Base-by-base conservation (phyloP, 2,113 vertebrate species). In the Micromys minutus region DNA sequence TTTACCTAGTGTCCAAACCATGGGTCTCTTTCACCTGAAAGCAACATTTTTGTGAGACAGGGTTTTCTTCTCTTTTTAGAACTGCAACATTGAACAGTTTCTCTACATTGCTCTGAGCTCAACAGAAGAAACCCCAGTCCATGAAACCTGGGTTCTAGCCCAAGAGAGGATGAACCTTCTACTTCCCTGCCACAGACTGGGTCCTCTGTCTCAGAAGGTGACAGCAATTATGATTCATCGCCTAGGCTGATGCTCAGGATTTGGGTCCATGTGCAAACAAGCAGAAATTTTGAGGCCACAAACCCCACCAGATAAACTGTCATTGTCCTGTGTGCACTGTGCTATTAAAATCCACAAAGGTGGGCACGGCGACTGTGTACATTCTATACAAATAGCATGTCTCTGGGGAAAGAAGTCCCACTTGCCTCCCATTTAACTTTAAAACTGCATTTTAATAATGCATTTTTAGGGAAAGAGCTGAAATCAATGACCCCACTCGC, bases 361-460 rank as follows among this genome's bases (percentile, higher is more conserved):
- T 13, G 26, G 59, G 36, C n/a, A 52, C 42, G 65, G 75, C 9
- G 19, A 50, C 89, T 90, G 21, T 59, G 92, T 88, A 90, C 63
- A 96, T 90, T 86, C 94, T 85, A 80, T 67, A 96, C 74, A 67
- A 65, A 88, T 79, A 94, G 89, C 72, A 61, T 45, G 69, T 80
- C 91, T 42, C 95, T 96, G 29, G 39, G 95, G 42, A 13, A 36
- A 87, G 85, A 97, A 89, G 75, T 88, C 79, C 89, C 89, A 17
- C 21, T 22, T 91, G 45, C 72, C 42, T 95, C 85, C 95, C 45
- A 65, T 57, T 97, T 84, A 97, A 96, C 86, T 94, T 39, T 96
- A 67, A 89, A 98, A 95, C 81, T 92, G 39, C 94, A 74, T 93
- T 97, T 98, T 96, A 96, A 90, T 96, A 98, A 95, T 96, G 83